Evolutionary conservation across 92 coral and sea anemone genomes (phyloP), one percentile per base, ranked within the genome.

Genomic region (Epizoanthus scotinus): DNA sequence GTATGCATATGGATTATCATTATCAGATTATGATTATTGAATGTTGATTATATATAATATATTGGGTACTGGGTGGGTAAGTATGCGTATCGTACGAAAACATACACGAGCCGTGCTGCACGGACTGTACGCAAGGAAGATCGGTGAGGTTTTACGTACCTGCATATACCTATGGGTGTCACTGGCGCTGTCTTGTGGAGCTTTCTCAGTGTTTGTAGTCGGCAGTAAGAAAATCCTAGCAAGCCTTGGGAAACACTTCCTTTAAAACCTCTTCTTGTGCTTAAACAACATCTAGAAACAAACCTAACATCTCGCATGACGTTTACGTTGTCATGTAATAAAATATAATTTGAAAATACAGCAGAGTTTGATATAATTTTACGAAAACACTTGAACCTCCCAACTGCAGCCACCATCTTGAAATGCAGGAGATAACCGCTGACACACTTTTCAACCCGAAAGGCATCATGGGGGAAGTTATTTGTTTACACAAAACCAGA

Each of bases 401-500:
- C 47, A 3, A 29, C 38, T 74, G 80, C 80, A 74, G 67, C 81
- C 57, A 68, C 81, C 81, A 75, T 75, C 36, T 58, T 75, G 68
- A 20, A 13, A 59, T 12, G 53, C 31, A 55, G 52, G 66, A 55
- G 79, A 44, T 54, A n/a, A 58, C 81, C 81, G 68, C 81, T 75
- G 81, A 42, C 68, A 17, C 54, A 42, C 5, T n/a, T 56, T 53
- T 70, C 20, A 36, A 26, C 12, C 57, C 17, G 9, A 5, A 59
- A 13, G 68, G 81, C 42, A 60, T 63, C 50, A 54, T 75, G 81
- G 81, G 81, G 21, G 61, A 15, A 21, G 40, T 58, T 38, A 60
- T 75, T 75, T 75, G 81, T 75, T 75, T 75, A 75, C 81, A 75
- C 81, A 75, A 75, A 75, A 19, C 38, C 47, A 31, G 44, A 29